Conservation (phyloP, 2,888 invertebrate genomes). For the Romanomermis culicivorax region DNA sequence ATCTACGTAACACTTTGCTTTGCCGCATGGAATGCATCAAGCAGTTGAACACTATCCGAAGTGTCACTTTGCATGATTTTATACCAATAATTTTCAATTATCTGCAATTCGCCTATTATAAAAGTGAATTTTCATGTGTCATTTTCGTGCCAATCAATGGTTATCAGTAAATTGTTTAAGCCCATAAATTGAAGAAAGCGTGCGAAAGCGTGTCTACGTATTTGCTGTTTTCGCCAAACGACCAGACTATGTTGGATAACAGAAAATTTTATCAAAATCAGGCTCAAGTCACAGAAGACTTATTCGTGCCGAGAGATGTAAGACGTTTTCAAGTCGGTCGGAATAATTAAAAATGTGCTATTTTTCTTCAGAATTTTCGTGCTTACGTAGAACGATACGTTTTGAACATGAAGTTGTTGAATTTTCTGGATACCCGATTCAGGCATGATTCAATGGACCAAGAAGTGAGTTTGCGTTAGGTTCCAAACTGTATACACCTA, state of each 20-base stretch:
- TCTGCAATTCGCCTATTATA: conserved; percentile 31
- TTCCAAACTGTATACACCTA: too few species aligned
- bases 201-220: conserved; percentile 46
- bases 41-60: conserved; percentile 20
- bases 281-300: conserved; percentile 35
- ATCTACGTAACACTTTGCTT: conserved; percentile 16
- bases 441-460: too few species aligned
- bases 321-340: neutral
- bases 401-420: neutral
- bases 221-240: conserved; percentile 43
- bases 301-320: conserved; percentile 37
- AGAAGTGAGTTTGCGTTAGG: too few species aligned
- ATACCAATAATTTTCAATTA: conserved; percentile 44
- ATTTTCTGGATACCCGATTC: neutral
- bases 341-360: neutral
- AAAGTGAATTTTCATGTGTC: conserved; percentile 21
- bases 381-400: neutral
- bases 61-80: conserved; percentile 34
- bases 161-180: conserved; percentile 28
- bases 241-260: conserved; percentile 47
- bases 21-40: conserved; percentile 25
- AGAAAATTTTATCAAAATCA: conserved; percentile 41
- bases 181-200: conserved; percentile 39
- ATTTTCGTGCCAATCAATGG: neutral
- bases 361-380: neutral